Conservation (phyloP, 2,113 vertebrate genomes). For the Plecturocebus donacophilus region DNA sequence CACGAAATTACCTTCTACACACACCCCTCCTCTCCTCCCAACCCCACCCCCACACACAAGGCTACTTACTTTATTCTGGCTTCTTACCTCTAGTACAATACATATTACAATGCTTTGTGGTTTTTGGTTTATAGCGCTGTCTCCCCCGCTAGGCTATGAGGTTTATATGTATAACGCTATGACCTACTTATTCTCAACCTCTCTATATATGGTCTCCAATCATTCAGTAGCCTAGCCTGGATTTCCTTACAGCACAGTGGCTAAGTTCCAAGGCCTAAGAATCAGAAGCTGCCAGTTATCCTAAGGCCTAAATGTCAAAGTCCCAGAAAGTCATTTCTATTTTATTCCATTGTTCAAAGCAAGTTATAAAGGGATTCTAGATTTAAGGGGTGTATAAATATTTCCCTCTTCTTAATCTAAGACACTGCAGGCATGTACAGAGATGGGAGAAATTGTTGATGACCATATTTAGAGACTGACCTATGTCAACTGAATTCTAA, state of each 20-base stretch:
- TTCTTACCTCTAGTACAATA: neutral
- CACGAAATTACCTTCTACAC: neutral
- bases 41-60: neutral
- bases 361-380: neutral
- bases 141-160: neutral
- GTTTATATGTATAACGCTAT: neutral
- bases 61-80: neutral
- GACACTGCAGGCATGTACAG: neutral
- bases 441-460: neutral
- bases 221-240: no score
- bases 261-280: neutral
- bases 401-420: neutral
- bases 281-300: neutral
- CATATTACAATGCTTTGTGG: neutral
- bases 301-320: neutral
- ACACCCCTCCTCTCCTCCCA: no score
- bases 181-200: neutral
- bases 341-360: neutral
- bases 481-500: neutral
- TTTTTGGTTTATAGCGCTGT: neutral
- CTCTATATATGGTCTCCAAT: neutral
- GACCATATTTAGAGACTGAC: neutral
- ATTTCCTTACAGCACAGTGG: neutral
- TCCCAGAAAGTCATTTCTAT: neutral
- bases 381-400: neutral